phyloP scores from a whole-genome alignment of 2,888 invertebrate genomes.

The Parnassius apollo region DNA sequence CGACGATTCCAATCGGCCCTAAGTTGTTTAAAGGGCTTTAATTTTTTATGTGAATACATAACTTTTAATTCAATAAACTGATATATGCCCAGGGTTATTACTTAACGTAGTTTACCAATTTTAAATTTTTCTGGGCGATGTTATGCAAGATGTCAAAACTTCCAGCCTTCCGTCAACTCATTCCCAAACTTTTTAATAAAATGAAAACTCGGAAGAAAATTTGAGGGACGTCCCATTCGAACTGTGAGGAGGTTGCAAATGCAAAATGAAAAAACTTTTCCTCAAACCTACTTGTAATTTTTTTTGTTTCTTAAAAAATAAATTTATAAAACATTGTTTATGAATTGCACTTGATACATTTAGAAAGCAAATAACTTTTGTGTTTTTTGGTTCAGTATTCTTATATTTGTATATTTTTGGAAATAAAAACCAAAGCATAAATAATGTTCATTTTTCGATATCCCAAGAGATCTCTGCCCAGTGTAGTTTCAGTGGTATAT shows the following conservation, averaged over 20 bases:
- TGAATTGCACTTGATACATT: background rate
- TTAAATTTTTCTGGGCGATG: background rate
- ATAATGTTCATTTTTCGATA: too few species aligned
- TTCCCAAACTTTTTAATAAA: constrained; percentile 24
- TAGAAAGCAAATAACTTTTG: background rate
- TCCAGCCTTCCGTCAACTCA: constrained; percentile 7
- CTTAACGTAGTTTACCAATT: too few species aligned
- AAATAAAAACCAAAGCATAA: too few species aligned
- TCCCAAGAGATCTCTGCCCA: too few species aligned
- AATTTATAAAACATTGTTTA: background rate
- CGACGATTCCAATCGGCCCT: too few species aligned
- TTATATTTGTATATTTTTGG: too few species aligned
- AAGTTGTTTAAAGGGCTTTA: too few species aligned
- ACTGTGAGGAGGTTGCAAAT: constrained; percentile 21
- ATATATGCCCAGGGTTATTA: too few species aligned
- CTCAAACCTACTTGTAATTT: constrained; percentile 7
- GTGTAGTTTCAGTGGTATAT: too few species aligned
- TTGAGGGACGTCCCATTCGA: constrained; percentile 17
- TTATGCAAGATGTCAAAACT: background rate
- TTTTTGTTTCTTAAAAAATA: too few species aligned
- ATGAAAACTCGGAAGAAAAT: constrained; percentile 21
- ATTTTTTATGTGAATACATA: too few species aligned
- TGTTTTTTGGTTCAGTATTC: background rate
- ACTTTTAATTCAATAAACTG: too few species aligned
- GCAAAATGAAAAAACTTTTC: constrained; percentile 27